phyloP scores from a whole-genome alignment of 1,140 invertebrate species.

The Littorina saxatilis region DNA sequence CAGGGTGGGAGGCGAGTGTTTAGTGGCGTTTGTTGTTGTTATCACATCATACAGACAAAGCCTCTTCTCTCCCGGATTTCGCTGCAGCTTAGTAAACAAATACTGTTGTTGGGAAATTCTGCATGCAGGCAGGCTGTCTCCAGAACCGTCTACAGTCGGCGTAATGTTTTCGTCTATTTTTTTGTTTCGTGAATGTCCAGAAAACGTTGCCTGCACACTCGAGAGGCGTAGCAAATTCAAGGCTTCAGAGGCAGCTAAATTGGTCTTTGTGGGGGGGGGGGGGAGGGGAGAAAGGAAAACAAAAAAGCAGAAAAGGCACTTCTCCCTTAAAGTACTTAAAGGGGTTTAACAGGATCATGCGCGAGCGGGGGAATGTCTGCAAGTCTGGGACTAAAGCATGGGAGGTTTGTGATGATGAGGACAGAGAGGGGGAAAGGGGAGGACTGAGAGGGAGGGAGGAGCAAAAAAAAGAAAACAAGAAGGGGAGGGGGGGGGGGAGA shows the following conservation, averaged over 20 bases:
- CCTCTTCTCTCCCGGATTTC: neutral
- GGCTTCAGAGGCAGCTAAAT: neutral
- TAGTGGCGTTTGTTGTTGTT: constrained; percentile 19
- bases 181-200: neutral
- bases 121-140: neutral
- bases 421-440: neutral
- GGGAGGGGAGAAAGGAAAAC: neutral
- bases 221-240: neutral
- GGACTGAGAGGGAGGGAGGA: neutral
- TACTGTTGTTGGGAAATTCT: neutral
- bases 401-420: no score
- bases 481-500: neutral
- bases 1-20: neutral
- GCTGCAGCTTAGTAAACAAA: neutral
- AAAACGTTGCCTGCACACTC: neutral
- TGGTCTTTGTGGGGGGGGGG: neutral
- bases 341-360: no score
- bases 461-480: neutral
- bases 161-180: neutral
- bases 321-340: no score
- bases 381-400: no score
- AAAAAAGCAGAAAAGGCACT: neutral
- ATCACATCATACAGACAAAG: constrained; percentile 24
- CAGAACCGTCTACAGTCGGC: no score
- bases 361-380: no score